Evolutionary conservation across 2,797 vertebrate species (phyloP), one percentile per base, ranked within the genome.

Genomic region (Syngnathus acus): DNA sequence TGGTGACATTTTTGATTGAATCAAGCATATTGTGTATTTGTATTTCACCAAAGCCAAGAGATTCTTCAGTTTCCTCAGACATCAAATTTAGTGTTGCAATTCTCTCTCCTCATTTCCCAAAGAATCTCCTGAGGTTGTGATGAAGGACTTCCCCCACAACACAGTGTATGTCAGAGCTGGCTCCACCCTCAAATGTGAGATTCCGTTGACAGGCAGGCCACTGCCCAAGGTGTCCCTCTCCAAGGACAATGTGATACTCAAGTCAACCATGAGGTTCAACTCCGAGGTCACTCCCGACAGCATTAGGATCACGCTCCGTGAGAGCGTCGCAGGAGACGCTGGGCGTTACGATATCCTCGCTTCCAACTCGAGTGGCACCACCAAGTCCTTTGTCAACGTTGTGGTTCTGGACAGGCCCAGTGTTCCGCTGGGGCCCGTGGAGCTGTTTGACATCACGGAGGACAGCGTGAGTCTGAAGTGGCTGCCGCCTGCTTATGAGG

Each of bases 201-300:
- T 99, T 75, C 97, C 94, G 21, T 76, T 99, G 82, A 92, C 89
- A 67, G 97, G 97, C 75, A 92, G 89, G 79, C 97, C 97, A 61
- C 54, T 95, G 69, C 97, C 97, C 68, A 98, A 98, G 84, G 91
- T 98, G 59, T 90, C 89, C 14, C 86, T 98, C 75, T 94, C 92
- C 64, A 97, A 92, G 88, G 93, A 96, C 53, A 92, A 95, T 62
- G 78, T 93, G 48, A 54, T 86, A 63, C 79, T 98, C 64, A 99
- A 94, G 86, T 92, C 94, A 73, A 98, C 97, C 64, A 94, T 97
- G 91, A 95, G 97, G 82, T 99, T 99, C 85, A 95, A 99, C 78
- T 94, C 90, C 73, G 95, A 99, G 82, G 91, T 92, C 53, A 97
- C 94, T 63, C 90, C 93, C 64, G 95, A 98, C 85, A 94, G 93